A percentile compares a stretch with the other conserved stretches of the same genome.
Conservation (phyloP, 2,888 invertebrate species). For the Heliconius ethilla region DNA sequence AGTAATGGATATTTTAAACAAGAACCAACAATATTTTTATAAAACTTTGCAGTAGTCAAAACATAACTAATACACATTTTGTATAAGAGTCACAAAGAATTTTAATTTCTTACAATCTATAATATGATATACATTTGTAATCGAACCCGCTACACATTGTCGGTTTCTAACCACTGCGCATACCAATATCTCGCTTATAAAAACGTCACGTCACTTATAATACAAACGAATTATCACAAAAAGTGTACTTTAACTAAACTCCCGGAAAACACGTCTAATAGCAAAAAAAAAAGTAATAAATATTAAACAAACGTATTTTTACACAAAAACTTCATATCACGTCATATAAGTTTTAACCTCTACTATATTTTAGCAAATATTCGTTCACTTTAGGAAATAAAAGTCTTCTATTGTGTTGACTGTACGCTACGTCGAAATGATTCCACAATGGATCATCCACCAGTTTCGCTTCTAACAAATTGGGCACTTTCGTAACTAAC, state of each 20-base stretch:
- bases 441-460: slow-evolving; percentile 75
- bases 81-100: neutral
- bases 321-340: neutral
- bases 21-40: neutral
- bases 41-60: neutral
- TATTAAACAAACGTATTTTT: neutral
- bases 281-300: neutral
- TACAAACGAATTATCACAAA: neutral
- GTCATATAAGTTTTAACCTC: neutral
- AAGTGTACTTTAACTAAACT: neutral
- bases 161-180: too few species aligned
- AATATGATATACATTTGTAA: neutral
- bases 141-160: neutral
- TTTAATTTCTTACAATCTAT: neutral
- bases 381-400: slow-evolving; percentile 53
- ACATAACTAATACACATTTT: neutral
- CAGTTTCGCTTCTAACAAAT: slow-evolving; percentile 78
- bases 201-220: neutral
- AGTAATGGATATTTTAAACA: neutral
- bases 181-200: too few species aligned
- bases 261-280: neutral
- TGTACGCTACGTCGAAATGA: slow-evolving; percentile 59
- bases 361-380: slow-evolving; percentile 49
- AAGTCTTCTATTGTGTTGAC: slow-evolving; percentile 51
- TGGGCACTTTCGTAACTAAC: slow-evolving; percentile 78